A percentile compares a stretch with the other conserved stretches of the same genome.
Evolutionary conservation across 2,113 vertebrate species (phyloP).

Genomic region (Dipodomys spectabilis): DNA sequence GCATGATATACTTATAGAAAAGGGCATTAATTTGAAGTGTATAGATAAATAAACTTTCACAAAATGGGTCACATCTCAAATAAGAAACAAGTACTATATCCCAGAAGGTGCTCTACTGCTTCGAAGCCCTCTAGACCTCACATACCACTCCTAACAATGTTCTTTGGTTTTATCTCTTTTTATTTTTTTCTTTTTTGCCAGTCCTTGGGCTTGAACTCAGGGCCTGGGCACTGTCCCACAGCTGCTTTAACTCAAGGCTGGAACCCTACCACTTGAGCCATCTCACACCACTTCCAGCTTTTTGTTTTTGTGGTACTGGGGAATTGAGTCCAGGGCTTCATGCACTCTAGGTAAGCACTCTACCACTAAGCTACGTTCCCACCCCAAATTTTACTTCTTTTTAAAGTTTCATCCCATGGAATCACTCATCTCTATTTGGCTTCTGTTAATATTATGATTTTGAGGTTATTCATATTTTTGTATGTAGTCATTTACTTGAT

Average conservation of each 20-base stretch:
- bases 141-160: background rate
- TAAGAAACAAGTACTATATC: background rate
- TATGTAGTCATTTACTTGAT: background rate
- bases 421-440: background rate
- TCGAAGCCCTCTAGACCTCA: background rate
- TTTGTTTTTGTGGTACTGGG: no score
- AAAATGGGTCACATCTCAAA: background rate
- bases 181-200: background rate
- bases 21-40: background rate
- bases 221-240: no score
- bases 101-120: background rate
- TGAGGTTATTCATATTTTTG: background rate
- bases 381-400: background rate
- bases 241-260: no score
- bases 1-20: background rate
- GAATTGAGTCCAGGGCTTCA: no score
- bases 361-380: no score
- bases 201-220: no score
- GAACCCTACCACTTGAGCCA: no score
- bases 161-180: background rate
- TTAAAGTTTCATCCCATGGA: background rate
- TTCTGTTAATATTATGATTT: background rate
- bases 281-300: no score
- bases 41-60: background rate
- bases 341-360: no score